Percentiles rank a stretch among this genome's conserved stretches.
phyloP scores from a whole-genome alignment of 2,797 vertebrate genomes.

The Erpetoichthys calabaricus region DNA sequence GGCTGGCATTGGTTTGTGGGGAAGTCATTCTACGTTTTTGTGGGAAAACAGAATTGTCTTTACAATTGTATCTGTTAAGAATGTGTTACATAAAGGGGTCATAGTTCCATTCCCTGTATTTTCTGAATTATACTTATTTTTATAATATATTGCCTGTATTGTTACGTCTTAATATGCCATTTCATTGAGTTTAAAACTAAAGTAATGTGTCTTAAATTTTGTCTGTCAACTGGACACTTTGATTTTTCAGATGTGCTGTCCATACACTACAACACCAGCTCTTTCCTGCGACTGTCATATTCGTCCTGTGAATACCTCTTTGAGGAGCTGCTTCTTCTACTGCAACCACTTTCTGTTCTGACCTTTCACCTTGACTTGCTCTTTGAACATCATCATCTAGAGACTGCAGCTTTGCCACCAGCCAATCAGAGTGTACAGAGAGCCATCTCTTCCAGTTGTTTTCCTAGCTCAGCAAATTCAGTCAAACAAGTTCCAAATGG shows the following conservation, averaged over 20 bases:
- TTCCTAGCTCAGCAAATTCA: not conserved
- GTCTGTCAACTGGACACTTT: not conserved
- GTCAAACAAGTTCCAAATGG: not conserved
- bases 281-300: conserved; percentile 69
- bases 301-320: conserved; percentile 57
- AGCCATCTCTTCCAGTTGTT: conserved; percentile 9
- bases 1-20: too few species aligned
- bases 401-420: conserved; percentile 27
- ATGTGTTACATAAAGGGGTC: too few species aligned
- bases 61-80: too few species aligned
- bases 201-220: not conserved
- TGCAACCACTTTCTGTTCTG: conserved; percentile 84
- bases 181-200: not conserved
- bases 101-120: too few species aligned
- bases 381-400: conserved; percentile 81
- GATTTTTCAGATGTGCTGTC: conserved; percentile 61
- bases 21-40: too few species aligned
- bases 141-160: too few species aligned
- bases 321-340: conserved; percentile 74
- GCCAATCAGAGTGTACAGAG: conserved; percentile 30
- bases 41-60: too few species aligned
- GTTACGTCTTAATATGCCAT: not conserved
- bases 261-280: conserved; percentile 57
- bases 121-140: too few species aligned
- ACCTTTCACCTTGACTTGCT: conserved; percentile 89